Percentiles rank a stretch among this genome's conserved stretches.
These are phyloP conservation scores for Syrrhaptes paradoxus DNA, from an alignment of 2,113 vertebrate genomes.

Conservation along the genomic window DNA sequence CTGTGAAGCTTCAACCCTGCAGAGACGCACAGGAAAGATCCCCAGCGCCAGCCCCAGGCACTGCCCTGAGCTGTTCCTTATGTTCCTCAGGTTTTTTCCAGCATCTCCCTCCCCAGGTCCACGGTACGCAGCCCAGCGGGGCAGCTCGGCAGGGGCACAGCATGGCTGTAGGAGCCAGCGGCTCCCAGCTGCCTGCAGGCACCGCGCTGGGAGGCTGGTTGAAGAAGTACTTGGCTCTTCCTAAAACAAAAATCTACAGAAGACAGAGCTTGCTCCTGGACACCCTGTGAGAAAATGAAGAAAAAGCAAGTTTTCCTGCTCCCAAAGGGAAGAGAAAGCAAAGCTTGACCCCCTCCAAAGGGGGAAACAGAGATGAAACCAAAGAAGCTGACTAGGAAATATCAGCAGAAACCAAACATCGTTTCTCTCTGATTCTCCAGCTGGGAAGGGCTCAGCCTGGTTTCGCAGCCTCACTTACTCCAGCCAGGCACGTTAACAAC, in stretches of 20 bases:
- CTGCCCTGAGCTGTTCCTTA: background rate
- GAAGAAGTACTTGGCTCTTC: background rate
- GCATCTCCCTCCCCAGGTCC: background rate
- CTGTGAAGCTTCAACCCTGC: background rate
- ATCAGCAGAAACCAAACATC: background rate
- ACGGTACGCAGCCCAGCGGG: background rate
- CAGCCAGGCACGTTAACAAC: background rate
- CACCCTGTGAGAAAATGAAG: background rate
- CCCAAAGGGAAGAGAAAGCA: background rate
- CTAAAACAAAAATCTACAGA: background rate
- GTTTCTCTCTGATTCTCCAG: background rate
- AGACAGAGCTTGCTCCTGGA: background rate
- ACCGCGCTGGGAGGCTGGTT: background rate
- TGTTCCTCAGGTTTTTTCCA: background rate
- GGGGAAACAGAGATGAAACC: background rate
- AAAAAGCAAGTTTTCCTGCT: background rate
- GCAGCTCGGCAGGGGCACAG: background rate
- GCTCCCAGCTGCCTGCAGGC: background rate
- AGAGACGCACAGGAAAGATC: background rate
- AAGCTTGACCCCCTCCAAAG: fast-evolving
- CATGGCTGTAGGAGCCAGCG: fast-evolving
- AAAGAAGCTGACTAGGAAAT: background rate
- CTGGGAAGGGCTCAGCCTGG: background rate
- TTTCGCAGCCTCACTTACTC: background rate
- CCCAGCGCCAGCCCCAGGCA: background rate